Evolutionary conservation across 1,140 invertebrate species (phyloP).

Genomic region (Glossosoma conforme): DNA sequence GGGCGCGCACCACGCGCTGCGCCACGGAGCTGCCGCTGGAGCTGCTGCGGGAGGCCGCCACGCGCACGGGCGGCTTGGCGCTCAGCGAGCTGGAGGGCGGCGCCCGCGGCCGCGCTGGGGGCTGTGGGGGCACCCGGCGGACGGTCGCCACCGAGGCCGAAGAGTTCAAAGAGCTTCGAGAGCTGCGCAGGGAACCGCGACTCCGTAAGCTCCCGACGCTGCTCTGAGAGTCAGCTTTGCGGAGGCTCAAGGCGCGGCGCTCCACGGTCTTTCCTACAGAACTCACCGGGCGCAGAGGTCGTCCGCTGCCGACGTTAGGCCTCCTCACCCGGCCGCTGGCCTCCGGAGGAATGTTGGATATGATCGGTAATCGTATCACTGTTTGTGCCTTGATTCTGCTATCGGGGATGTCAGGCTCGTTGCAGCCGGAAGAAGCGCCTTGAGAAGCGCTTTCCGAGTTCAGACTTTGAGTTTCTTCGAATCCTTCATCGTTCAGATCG

Average conservation of each 20-base stretch:
- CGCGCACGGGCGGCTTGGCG: constrained; percentile 38
- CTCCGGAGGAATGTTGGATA: constrained; percentile 41
- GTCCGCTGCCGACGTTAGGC: background rate
- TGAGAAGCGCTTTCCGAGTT: constrained; percentile 80
- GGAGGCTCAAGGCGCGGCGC: constrained; percentile 31
- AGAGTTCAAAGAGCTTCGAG: constrained; percentile 76
- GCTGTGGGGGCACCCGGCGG: constrained; percentile 43
- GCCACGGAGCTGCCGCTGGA: constrained; percentile 67
- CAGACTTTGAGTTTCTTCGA: constrained; percentile 80
- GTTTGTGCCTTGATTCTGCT: constrained; percentile 29
- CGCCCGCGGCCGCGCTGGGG: constrained; percentile 39
- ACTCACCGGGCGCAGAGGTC: constrained; percentile 8
- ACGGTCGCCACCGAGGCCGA: constrained; percentile 69
- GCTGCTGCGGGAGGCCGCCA: constrained; percentile 64
- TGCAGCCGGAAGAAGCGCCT: constrained; percentile 67
- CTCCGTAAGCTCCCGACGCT: constrained; percentile 29
- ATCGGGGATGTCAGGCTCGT: constrained; percentile 59
- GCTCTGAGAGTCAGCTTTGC: constrained; percentile 28
- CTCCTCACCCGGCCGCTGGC: constrained; percentile 32
- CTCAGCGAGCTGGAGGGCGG: no score
- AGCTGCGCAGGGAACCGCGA: constrained; percentile 71
- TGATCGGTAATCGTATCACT: constrained; percentile 30
- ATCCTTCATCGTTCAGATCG: constrained; percentile 80
- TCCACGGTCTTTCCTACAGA: constrained; percentile 37
- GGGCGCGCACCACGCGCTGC: constrained; percentile 34